phyloP scores from a whole-genome alignment of 2,797 vertebrate genomes.

The Catamblyrhynchus diadema region DNA sequence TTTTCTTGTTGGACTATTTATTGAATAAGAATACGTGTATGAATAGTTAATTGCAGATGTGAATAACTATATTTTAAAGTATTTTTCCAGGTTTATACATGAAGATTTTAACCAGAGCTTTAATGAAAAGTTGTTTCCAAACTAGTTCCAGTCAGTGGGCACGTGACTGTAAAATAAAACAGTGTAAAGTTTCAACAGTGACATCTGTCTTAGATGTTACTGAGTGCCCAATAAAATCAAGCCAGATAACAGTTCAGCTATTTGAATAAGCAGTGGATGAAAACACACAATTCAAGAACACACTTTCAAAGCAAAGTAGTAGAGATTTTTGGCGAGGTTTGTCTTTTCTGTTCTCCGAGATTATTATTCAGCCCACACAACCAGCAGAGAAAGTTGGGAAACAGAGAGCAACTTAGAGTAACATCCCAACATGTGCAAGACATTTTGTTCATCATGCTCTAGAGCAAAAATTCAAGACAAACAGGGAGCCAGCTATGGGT shows the following conservation, averaged over 20 bases:
- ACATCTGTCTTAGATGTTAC: background rate
- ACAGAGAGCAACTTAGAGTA: slow-evolving; percentile 14
- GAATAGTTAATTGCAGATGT: background rate
- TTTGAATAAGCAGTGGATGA: slow-evolving; percentile 9
- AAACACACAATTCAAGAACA: background rate
- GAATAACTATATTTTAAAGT: background rate
- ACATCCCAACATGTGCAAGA: slow-evolving; percentile 58
- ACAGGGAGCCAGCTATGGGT: slow-evolving; percentile 58
- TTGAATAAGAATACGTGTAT: background rate
- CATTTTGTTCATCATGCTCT: slow-evolving; percentile 55
- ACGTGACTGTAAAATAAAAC: background rate
- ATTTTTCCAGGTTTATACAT: background rate
- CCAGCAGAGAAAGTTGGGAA: slow-evolving; percentile 5
- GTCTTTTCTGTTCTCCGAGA: slow-evolving; percentile 14
- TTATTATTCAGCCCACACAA: slow-evolving; percentile 40
- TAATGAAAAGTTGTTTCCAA: slow-evolving; percentile 2
- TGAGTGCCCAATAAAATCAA: background rate
- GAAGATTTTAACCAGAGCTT: background rate
- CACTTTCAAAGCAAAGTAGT: background rate
- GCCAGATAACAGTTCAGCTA: background rate
- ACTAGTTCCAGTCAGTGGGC: background rate
- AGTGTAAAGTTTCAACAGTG: background rate
- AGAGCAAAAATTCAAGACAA: slow-evolving; percentile 42
- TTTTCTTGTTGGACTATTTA: background rate
- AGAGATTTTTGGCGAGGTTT: slow-evolving; percentile 19